Base-by-base conservation (phyloP, 2,888 invertebrate species). In the Lucinisca nassula region DNA sequence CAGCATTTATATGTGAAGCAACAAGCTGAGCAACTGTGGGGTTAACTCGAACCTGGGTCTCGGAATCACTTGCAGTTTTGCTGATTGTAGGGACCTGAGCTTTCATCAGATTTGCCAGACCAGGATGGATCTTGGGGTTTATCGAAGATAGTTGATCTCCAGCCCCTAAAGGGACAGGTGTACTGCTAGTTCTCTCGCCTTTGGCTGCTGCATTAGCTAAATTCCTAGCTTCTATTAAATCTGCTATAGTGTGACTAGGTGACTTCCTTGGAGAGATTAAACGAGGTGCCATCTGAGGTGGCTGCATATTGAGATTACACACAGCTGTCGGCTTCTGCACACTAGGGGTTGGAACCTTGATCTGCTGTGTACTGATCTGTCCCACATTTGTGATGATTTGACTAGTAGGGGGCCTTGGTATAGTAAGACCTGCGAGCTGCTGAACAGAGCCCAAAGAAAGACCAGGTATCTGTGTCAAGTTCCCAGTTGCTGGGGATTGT, bases 11-110 rank as follows among this genome's bases (percentile, higher is more conserved):
- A 77, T 88, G 88, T 12, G 89, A 86, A 4, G 89, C 84, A 30
- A 86, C 82, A 24, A 87, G 73, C 55, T 88, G 88, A 32, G 89
- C 84, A 37, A 92, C 87, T 17, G 79, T 77, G 79, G 90, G 90
- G 77, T 90, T 90, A 10, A 87, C 88, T 21, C 83, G 82, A 8
- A 88, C 82, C 38, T 88, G 85, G 0, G 89, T 77, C 12, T 87
- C 49, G 32, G 87, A 67, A 27, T 86, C 80, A 38, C 90, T 79
- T 10, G 85, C 61, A 40, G 84, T 78, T 4, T 85, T 78, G 8
- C 82, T 32, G 17, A 58, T 40, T 27, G 51, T 35, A 35, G 90
- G 87, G 14, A 87, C 75, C 76, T 90, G 88, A n/a, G 87, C 85
- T 51, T 85, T 87, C 90, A 90, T 90, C n/a, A 90, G 67, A 74